Base-by-base conservation (phyloP, 37 sponge, comb jelly and placozoan genomes). In the Beroe forskalii region DNA sequence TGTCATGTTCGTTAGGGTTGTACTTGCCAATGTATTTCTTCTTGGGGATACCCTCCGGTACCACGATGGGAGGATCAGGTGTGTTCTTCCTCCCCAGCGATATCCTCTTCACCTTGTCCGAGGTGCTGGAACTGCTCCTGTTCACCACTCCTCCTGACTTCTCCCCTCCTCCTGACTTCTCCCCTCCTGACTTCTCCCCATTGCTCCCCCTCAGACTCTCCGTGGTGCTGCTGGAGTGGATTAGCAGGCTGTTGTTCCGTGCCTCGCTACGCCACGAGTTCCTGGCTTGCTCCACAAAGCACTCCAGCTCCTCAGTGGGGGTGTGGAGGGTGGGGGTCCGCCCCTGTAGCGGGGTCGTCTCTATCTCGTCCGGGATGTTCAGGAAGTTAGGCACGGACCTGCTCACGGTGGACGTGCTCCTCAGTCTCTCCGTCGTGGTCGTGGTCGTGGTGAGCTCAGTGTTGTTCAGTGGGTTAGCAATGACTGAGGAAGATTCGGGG, bases 21-120 rank as follows among this genome's bases (percentile, higher is more conserved):
- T 69, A 69, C 72, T 69, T 69, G 17, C 72, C 72, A 2, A 69
- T 1, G 72, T 69, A 69, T 14, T 69, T 69, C 72, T 69, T 69
- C 38, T 69, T 69, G 27, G 72, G 72, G 14, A 69, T 69, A 36
- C 72, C 72, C 32, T 27, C 66, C 4, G 66, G 66, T 9, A 63
- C 55, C 12, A 48, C 55, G 12, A 48, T 48, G 55, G 55, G 55
- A 17, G 55, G 55, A 12, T 48, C 55, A 12, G 55, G 55, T 17
- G 55, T 48, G 55, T 48, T 48, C 55, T 48, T 48, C 55, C 55
- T 48, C 55, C 55, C 55, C 55, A 48, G 12, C 55, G 55, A 48
- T 6, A 48, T 48, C 55, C 55, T 48, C 55, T 48, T 48, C 55
- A 48, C 55, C 12, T 48, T 48, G 55, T 48, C 55, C 12, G 55